phyloP scores from a whole-genome alignment of 2,113 vertebrate species.

The Rhea americana region DNA sequence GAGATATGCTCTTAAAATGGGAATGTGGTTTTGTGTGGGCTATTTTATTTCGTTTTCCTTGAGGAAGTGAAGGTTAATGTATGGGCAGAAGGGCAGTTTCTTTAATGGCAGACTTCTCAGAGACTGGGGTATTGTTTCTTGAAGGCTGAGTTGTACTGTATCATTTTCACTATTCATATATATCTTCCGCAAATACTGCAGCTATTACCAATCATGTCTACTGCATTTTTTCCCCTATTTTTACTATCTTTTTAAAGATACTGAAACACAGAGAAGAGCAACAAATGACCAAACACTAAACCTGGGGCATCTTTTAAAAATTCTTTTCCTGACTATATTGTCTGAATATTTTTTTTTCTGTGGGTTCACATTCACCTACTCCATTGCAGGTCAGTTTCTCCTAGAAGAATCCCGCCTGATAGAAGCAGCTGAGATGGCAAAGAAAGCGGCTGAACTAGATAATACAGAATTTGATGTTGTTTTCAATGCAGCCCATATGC shows the following conservation, averaged over 20 bases:
- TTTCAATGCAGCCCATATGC: slow-evolving; percentile 98
- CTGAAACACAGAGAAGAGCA: not conserved
- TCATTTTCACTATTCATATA: not conserved
- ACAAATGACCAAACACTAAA: not conserved
- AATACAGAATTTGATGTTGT: slow-evolving; percentile 94
- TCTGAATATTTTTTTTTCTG: not conserved
- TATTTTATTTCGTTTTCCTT: not conserved
- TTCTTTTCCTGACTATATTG: not conserved
- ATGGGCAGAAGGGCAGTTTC: not conserved
- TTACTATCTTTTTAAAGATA: not conserved
- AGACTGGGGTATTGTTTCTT: not conserved
- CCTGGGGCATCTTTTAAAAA: not conserved
- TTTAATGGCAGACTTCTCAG: not conserved
- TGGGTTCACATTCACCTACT: not conserved
- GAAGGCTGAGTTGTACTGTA: not conserved
- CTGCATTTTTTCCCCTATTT: not conserved
- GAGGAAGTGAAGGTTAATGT: not conserved
- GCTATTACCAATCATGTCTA: not conserved
- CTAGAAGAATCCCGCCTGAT: slow-evolving; percentile 92
- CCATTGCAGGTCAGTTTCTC: slow-evolving; percentile 92
- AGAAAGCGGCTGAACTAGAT: slow-evolving; percentile 93
- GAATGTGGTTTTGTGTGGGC: not conserved
- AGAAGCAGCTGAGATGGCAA: slow-evolving; percentile 98
- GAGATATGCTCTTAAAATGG: not conserved
- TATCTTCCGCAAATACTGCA: not conserved